Conservation (phyloP, 92 coral and sea anemone genomes). For the Montipora capitata region DNA sequence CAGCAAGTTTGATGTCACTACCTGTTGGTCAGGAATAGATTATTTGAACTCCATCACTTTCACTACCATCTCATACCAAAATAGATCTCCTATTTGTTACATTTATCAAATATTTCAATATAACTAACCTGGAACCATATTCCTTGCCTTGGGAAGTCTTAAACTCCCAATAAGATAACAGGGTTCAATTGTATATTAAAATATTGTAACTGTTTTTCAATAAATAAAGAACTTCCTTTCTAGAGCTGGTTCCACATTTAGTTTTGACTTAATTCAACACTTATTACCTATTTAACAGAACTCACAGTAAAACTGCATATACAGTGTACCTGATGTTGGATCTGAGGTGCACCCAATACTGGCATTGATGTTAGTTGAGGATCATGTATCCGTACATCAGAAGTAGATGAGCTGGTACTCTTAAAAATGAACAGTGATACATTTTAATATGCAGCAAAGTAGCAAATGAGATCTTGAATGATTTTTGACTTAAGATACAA, state of each 20-base stretch:
- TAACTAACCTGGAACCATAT: neutral
- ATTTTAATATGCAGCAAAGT: constrained; percentile 3
- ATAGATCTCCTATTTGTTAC: neutral
- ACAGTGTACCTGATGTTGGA: constrained; percentile 11
- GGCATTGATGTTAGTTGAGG: constrained; percentile 11
- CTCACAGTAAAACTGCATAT: neutral
- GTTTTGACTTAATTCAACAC: neutral
- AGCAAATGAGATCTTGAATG: constrained; percentile 1
- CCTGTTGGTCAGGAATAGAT: neutral
- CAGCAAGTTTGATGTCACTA: neutral
- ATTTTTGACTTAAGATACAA: neutral
- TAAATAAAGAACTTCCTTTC: neutral
- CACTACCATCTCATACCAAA: neutral
- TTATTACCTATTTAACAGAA: neutral
- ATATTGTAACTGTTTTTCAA: neutral
- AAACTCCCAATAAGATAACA: constrained; percentile 1
- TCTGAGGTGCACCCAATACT: constrained; percentile 11
- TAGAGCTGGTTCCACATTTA: neutral
- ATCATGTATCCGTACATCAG: neutral
- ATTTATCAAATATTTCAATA: constrained; percentile 1
- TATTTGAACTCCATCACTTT: neutral
- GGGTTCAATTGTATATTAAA: neutral
- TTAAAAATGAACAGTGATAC: neutral
- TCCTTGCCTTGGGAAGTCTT: constrained; percentile 1
- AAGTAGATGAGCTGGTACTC: neutral